Evolutionary conservation across 2,888 invertebrate genomes (phyloP).

Genomic region (Pollenia labialis): DNA sequence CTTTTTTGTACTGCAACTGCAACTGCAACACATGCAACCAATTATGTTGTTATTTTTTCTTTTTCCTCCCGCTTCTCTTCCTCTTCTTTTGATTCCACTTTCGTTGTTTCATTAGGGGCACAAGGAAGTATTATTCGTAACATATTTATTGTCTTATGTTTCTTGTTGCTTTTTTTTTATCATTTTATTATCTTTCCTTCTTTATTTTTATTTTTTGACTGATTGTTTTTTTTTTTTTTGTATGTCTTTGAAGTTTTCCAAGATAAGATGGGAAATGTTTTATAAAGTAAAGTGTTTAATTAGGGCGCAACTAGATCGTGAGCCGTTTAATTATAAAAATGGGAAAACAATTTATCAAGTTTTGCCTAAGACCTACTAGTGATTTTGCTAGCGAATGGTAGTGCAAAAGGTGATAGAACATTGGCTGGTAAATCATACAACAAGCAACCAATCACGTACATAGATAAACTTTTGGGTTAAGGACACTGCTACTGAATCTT

Average conservation of each 20-base stretch:
- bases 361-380: background rate
- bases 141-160: conserved; percentile 23
- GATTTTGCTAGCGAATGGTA: no score
- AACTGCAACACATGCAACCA: conserved; percentile 58
- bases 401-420: no score
- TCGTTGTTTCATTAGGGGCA: conserved; percentile 48
- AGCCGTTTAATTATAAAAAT: no score
- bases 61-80: background rate
- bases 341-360: background rate
- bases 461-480: background rate
- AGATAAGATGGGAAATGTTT: conserved; percentile 28
- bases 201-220: conserved; percentile 18
- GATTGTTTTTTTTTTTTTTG: conserved; percentile 29
- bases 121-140: conserved; percentile 60
- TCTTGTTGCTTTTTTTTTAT: background rate
- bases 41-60: conserved; percentile 41
- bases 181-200: conserved; percentile 23
- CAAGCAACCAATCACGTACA: no score
- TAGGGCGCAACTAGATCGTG: background rate
- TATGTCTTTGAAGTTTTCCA: conserved; percentile 41
- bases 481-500: conserved; percentile 25
- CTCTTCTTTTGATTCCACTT: conserved; percentile 25
- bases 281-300: background rate
- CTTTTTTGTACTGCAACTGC: conserved; percentile 29
- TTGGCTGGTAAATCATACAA: no score